Evolutionary conservation across 2,888 invertebrate species (phyloP), one percentile per base, ranked within the genome.

Genomic region (Lepeophtheirus nordmannii): DNA sequence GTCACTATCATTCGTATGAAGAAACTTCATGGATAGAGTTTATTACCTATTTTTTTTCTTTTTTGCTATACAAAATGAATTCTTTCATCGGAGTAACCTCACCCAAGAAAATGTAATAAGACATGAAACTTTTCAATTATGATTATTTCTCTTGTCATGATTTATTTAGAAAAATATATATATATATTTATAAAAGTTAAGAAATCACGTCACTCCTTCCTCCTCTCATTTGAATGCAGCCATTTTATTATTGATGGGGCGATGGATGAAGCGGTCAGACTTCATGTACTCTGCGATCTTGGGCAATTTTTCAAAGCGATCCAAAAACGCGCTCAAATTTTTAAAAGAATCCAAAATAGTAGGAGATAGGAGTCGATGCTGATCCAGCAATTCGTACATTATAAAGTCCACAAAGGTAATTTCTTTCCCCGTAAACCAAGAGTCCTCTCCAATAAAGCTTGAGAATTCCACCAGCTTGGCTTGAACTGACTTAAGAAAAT

Each of bases 351-450:
- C 72, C 12, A 78, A 69, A 57, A 72, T 71, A 9, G 70, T 72
- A 1, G 74, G 71, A 11, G 71, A 70, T 69, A 78, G 72, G 1
- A 73, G 53, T 46, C 53, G 53, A 46, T 46, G 53, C 8, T 46
- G 53, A 46, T 46, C 53, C 1, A 46, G 17, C n/a, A 46, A 17
- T 17, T 46, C 53, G 53, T 46, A 46, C 8, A 46, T 46, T 2
- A 46, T 17, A 46, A 30, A 30, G 30, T 30, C 30, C 12, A 72
- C 74, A 58, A 74, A 74, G 0, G 76, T 74, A 38, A 75, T 65
- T 76, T 77, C 71, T 14, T 74, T 73, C 5, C 77, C 77, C 30
- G 75, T 76, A 71, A 78, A 75, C 72, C 72, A 78, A 8, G 71
- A 68, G 1, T 72, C 71, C 17, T 73, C 71, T 7, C 75, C 77